phyloP scores from a whole-genome alignment of 2,113 vertebrate species.

The Chaenocephalus aceratus region DNA sequence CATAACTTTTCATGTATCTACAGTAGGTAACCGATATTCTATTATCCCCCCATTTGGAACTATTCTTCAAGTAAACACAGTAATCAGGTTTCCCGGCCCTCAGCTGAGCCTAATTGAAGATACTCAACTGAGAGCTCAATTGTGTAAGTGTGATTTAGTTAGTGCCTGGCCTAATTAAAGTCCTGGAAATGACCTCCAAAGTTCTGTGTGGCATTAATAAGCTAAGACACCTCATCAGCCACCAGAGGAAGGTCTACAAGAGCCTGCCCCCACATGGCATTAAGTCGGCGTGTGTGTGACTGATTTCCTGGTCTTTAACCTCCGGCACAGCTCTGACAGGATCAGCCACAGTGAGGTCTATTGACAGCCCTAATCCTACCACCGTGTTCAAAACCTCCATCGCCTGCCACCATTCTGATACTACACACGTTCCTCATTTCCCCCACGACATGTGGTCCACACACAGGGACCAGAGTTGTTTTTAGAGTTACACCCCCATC shows the following conservation, averaged over 20 bases:
- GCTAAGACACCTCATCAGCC: conserved; percentile 76
- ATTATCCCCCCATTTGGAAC: conserved; percentile 49
- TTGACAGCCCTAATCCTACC: conserved; percentile 76
- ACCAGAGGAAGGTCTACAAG: conserved; percentile 53
- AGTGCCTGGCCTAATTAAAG: conserved; percentile 76
- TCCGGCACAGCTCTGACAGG: conserved; percentile 61
- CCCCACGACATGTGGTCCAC: conserved; percentile 54
- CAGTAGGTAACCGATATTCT: conserved; percentile 51
- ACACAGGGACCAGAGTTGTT: conserved; percentile 62
- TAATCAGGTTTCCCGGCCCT: conserved; percentile 73
- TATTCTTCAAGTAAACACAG: conserved; percentile 60
- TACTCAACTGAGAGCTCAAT: conserved; percentile 71
- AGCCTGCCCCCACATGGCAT: conserved; percentile 41
- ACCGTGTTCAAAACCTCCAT: conserved; percentile 68
- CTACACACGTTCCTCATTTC: conserved; percentile 65
- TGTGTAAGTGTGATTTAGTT: conserved; percentile 78
- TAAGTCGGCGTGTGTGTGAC: conserved; percentile 42
- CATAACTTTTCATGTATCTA: conserved; percentile 66
- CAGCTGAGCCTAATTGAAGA: conserved; percentile 70
- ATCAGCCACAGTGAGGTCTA: conserved; percentile 75
- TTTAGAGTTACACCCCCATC: conserved; percentile 49
- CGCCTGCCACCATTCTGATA: conserved; percentile 59
- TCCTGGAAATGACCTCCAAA: conserved; percentile 77
- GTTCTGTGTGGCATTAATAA: conserved; percentile 74
- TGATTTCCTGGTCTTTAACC: conserved; percentile 73